Percentiles rank a stretch among this genome's conserved stretches.
phyloP scores from a whole-genome alignment of 2,113 vertebrate genomes.

The Proteles cristata region DNA sequence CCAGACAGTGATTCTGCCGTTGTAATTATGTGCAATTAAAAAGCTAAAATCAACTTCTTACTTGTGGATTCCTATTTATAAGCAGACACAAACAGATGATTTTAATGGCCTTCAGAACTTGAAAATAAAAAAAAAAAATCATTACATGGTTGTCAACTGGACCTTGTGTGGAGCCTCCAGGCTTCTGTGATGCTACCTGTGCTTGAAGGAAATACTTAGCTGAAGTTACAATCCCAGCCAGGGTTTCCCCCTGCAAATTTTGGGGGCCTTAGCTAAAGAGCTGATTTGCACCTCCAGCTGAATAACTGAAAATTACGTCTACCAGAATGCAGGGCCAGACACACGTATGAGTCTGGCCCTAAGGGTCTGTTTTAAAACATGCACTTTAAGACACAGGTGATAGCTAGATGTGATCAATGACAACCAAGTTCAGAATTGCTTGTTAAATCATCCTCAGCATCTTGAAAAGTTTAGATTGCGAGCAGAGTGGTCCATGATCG shows the following conservation, averaged over 20 bases:
- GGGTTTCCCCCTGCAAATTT: slow-evolving; percentile 61
- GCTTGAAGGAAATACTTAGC: not conserved
- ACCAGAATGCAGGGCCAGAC: not conserved
- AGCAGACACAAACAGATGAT: slow-evolving; percentile 37
- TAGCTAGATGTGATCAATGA: accelerated
- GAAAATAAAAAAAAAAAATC: not conserved
- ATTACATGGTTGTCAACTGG: not conserved
- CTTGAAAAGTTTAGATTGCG: not conserved
- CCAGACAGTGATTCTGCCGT: slow-evolving; percentile 44
- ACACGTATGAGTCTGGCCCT: not conserved
- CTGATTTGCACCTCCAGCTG: not conserved
- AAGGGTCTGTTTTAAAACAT: slow-evolving; percentile 23
- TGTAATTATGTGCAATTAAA: slow-evolving; percentile 76
- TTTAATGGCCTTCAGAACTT: slow-evolving; percentile 70
- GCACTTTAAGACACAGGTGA: not conserved
- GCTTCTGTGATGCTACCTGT: not conserved
- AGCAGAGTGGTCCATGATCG: not conserved
- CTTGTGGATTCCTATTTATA: slow-evolving; percentile 53
- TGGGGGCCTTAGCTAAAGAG: not conserved
- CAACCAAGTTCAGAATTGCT: not conserved
- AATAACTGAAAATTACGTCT: not conserved
- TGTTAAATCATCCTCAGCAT: not conserved
- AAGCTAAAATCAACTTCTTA: slow-evolving; percentile 54
- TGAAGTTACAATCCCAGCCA: not conserved
- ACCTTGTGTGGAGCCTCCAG: not conserved